phyloP scores from a whole-genome alignment of 2,888 invertebrate genomes.

The Ellobium chinense region DNA sequence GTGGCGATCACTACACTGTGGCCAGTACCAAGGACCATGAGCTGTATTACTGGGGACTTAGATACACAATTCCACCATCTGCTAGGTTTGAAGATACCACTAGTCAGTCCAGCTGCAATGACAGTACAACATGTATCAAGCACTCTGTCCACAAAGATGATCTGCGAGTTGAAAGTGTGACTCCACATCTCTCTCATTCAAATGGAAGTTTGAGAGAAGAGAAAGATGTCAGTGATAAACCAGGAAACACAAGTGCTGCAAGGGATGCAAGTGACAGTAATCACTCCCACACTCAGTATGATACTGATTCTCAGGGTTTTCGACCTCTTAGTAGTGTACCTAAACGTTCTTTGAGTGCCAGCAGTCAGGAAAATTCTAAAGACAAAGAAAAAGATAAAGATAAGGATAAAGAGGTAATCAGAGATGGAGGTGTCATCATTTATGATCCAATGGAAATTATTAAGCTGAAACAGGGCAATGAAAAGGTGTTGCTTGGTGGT shows the following conservation, averaged over 20 bases:
- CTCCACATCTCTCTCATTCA: slow-evolving; percentile 10
- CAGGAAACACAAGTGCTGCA: neutral
- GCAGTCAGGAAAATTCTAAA: slow-evolving; percentile 60
- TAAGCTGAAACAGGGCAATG: slow-evolving; percentile 72
- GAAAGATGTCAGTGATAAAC: neutral
- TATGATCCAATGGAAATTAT: slow-evolving; percentile 70
- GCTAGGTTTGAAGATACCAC: slow-evolving; percentile 52
- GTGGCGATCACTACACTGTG: slow-evolving; percentile 85
- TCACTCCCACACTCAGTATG: neutral
- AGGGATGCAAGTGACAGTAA: neutral
- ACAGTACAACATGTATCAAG: slow-evolving; percentile 30
- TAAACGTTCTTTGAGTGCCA: slow-evolving; percentile 64
- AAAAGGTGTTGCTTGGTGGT: slow-evolving; percentile 82
- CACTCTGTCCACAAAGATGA: slow-evolving; percentile 54
- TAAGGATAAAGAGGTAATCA: slow-evolving; percentile 53
- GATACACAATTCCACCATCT: slow-evolving; percentile 58
- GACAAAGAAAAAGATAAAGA: slow-evolving; percentile 62
- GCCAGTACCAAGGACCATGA: slow-evolving; percentile 84
- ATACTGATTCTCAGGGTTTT: slow-evolving; percentile 32
- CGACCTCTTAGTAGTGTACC: slow-evolving; percentile 55
- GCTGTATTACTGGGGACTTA: slow-evolving; percentile 85
- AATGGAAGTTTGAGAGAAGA: neutral
- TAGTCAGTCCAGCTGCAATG: slow-evolving; percentile 59
- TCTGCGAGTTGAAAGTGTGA: slow-evolving; percentile 57
- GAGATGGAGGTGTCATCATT: slow-evolving; percentile 68